Conservation (phyloP, 2,113 vertebrate species). For the Spermophilus dauricus region DNA sequence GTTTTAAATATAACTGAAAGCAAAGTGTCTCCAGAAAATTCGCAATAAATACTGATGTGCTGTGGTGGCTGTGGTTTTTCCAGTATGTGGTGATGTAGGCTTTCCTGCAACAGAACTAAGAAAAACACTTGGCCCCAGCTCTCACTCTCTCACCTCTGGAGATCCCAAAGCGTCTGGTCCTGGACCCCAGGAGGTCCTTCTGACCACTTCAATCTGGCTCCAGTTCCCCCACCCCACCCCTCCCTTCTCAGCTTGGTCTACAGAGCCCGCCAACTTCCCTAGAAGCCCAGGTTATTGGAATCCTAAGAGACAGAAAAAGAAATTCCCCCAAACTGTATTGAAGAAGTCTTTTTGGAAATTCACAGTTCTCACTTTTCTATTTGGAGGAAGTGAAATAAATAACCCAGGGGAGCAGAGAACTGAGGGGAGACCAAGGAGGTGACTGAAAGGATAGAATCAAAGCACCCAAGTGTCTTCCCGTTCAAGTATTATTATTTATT, state of each 20-base stretch:
- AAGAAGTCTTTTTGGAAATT: neutral
- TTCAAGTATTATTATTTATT: no score
- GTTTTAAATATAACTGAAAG: neutral
- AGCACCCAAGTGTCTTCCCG: rapidly evolving
- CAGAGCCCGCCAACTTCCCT: neutral
- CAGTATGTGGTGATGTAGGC: neutral
- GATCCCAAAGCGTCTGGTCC: neutral
- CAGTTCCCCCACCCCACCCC: rapidly evolving
- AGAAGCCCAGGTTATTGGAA: neutral
- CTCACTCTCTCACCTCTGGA: neutral
- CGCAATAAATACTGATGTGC: neutral
- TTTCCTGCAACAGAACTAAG: rapidly evolving
- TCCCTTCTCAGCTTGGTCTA: rapidly evolving
- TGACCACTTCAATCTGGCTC: rapidly evolving
- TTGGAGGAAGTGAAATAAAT: neutral
- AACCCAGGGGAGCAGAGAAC: neutral
- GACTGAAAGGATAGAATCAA: no score
- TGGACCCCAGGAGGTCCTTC: neutral
- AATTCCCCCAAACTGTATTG: neutral
- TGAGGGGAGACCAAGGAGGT: rapidly evolving
- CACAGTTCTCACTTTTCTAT: neutral
- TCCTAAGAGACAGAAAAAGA: neutral
- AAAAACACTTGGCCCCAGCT: neutral
- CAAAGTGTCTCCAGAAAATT: neutral
- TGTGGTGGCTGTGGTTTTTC: neutral